A percentile compares a stretch with the other conserved stretches of the same genome.
These are phyloP conservation scores for Phenganax stokvisi DNA, from an alignment of 92 coral and sea anemone species.

Conservation along the genomic window DNA sequence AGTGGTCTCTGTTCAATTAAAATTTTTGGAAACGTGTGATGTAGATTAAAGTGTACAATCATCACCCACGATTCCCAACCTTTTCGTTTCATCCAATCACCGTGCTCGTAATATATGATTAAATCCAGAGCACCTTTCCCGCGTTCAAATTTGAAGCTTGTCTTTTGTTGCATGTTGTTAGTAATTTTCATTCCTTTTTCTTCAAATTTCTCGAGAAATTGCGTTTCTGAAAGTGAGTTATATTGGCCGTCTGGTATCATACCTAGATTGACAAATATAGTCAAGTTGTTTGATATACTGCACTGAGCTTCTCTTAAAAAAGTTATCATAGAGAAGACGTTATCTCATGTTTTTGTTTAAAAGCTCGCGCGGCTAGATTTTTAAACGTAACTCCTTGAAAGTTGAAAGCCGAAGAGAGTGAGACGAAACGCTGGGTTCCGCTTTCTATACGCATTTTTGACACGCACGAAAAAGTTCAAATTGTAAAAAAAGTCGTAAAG, in stretches of 20 bases:
- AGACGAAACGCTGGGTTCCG: too few species aligned
- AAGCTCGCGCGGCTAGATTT: too few species aligned
- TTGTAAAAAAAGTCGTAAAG: too few species aligned
- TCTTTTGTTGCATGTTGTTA: constrained; percentile 23
- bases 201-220: constrained; percentile 1
- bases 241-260: constrained; percentile 22
- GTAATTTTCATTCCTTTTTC: constrained; percentile 17
- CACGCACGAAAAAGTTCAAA: too few species aligned
- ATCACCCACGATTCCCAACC: constrained; percentile 35
- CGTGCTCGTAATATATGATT: constrained; percentile 24
- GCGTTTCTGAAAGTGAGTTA: not conserved
- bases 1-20: not conserved
- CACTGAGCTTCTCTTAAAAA: too few species aligned
- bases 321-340: too few species aligned
- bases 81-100: constrained; percentile 22
- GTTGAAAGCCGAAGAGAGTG: too few species aligned
- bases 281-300: too few species aligned
- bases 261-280: not conserved
- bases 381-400: too few species aligned
- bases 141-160: constrained; percentile 27
- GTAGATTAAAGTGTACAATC: constrained; percentile 16
- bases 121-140: constrained; percentile 23
- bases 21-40: constrained; percentile 27
- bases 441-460: too few species aligned
- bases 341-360: too few species aligned